Evolutionary conservation across 1,140 invertebrate genomes (phyloP).

Genomic region (Drosophila baimaii): DNA sequence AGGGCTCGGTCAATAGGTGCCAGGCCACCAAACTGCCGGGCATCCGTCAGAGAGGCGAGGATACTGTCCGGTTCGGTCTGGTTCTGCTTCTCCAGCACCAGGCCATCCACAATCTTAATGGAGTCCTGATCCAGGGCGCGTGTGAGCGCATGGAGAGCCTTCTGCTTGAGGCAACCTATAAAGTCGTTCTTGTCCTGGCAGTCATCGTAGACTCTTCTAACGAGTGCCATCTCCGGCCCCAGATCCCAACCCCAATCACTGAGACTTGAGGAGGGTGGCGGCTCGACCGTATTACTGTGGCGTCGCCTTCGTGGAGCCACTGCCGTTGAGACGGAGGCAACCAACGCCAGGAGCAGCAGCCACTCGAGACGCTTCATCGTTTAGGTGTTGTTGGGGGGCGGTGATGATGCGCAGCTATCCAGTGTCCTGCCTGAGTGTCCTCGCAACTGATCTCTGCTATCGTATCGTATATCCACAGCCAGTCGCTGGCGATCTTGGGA

Average conservation of each 20-base stretch:
- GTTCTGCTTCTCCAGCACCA: slow-evolving; percentile 86
- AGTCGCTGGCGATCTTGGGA: slow-evolving; percentile 54
- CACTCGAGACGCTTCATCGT: slow-evolving; percentile 67
- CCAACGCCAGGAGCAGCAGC: slow-evolving; percentile 62
- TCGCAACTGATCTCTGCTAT: slow-evolving; percentile 9
- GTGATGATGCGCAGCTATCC: slow-evolving; percentile 20
- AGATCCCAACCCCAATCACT: slow-evolving; percentile 59
- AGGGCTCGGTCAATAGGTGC: slow-evolving; percentile 74
- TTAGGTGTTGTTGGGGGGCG: not conserved
- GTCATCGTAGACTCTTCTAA: slow-evolving; percentile 86
- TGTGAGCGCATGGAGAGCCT: slow-evolving; percentile 85
- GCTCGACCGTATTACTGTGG: slow-evolving; percentile 42
- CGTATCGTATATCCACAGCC: slow-evolving; percentile 27
- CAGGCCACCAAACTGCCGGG: slow-evolving; percentile 66
- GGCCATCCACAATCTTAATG: slow-evolving; percentile 86
- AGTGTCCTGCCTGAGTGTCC: not conserved
- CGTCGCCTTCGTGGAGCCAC: slow-evolving; percentile 32
- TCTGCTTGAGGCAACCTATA: slow-evolving; percentile 86
- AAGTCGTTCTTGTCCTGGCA: slow-evolving; percentile 86
- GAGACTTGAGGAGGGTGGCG: slow-evolving; percentile 5
- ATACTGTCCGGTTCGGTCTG: slow-evolving; percentile 84
- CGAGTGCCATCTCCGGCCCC: slow-evolving; percentile 77
- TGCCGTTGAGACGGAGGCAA: slow-evolving; percentile 35
- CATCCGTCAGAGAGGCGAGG: slow-evolving; percentile 67
- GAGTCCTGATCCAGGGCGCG: slow-evolving; percentile 86